A percentile compares a stretch with the other conserved stretches of the same genome.
Conservation (phyloP, 37 sponge, comb jelly and placozoan genomes). For the Aplysina aerophoba region DNA sequence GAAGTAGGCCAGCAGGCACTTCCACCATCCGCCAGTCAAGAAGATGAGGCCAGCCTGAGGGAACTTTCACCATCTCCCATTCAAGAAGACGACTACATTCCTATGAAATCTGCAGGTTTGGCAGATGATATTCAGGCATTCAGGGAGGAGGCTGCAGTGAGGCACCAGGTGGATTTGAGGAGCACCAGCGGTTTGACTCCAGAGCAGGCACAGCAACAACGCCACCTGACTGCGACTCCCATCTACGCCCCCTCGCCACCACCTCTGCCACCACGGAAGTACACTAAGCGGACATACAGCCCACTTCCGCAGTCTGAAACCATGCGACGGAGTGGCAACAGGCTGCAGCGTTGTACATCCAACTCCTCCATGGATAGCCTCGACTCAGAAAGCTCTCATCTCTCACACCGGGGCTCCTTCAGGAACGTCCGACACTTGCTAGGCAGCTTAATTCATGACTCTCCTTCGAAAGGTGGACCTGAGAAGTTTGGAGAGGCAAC, state of each 20-base stretch:
- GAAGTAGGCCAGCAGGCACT: too few species aligned
- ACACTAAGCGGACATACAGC: background rate
- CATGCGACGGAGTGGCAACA: background rate
- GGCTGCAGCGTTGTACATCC: background rate
- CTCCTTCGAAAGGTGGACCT: background rate
- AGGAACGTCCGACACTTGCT: background rate
- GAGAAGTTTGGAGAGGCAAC: background rate
- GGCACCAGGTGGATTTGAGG: too few species aligned
- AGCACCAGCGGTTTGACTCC: too few species aligned
- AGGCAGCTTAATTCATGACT: background rate
- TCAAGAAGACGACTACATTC: slow-evolving; percentile 22
- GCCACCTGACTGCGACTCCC: too few species aligned
- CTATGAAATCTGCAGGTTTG: slow-evolving; percentile 19
- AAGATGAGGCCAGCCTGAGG: too few species aligned
- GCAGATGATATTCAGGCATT: too few species aligned
- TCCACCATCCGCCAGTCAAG: too few species aligned
- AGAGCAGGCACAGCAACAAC: too few species aligned
- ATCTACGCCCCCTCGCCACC: background rate
- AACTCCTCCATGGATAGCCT: background rate
- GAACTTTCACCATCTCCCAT: background rate
- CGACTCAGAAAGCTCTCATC: background rate
- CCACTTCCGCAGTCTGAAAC: background rate
- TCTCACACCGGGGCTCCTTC: background rate
- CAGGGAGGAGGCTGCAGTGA: too few species aligned
- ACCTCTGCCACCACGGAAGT: slow-evolving; percentile 19